Base-by-base conservation (phyloP, 1,140 invertebrate genomes). In the Anthonomus grandis region DNA sequence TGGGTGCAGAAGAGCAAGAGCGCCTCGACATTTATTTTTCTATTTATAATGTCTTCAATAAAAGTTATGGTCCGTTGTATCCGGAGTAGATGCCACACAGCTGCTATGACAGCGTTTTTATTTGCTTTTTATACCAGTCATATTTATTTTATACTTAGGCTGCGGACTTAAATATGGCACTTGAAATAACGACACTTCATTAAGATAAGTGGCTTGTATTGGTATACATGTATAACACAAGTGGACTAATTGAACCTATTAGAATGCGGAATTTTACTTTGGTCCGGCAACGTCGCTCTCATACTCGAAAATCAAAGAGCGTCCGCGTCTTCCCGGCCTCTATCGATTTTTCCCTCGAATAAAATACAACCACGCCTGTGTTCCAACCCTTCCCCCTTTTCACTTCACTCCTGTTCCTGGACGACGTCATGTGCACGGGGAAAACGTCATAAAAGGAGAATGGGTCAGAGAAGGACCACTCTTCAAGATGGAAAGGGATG, bases 261-360 rank as follows among this genome's bases (percentile, higher is more conserved):
- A n/a, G n/a, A 31, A 31, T n/a, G 6, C 42, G 9, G 46, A 19
- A 48, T 21, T 34, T 34, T 18, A 48, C 4, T 15, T 4, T 23
- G 12, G 41, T 51, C 25, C 24, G 49, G 37, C 34, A 39, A 51
- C 49, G 21, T 1, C 6, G 49, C n/a, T 45, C 42, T 25, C 45
- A 42, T 9, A 21, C 36, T 45, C 9, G 24, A 36, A 53, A 51
- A 53, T 44, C 51, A 45, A 53, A 53, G 49, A 51, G 22, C 49
- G 21, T 53, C 51, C 39, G 23, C 51, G 41, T 53, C 51, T 53
- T 53, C 51, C 18, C 38, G 51, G 38, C 51, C 44, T 44, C 22
- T 53, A 53, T 53, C 36, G 51, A 53, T 53, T 53, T 53, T 53
- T 53, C 49, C 41, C 19, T 23, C 38, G 22, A 44, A 53, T 53